Evolutionary conservation across 2,797 vertebrate genomes (phyloP), one percentile per base, ranked within the genome.

Genomic region (Protosalanx chinensis): DNA sequence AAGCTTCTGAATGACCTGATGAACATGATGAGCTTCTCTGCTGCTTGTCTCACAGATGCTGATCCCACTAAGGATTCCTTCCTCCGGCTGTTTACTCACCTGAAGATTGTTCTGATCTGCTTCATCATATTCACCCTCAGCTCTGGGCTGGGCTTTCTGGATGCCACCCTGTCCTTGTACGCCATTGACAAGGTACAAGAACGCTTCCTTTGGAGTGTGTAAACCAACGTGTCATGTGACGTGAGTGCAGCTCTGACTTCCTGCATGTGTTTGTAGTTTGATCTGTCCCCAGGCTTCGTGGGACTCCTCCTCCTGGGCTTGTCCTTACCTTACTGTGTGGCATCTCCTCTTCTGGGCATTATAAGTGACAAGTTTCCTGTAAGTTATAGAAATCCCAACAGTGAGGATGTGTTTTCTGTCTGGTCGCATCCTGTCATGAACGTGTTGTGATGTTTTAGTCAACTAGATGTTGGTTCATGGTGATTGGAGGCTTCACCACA

Each of bases 101-200:
- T 87, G 0, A 96, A 97, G 90, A 80, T 97, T 4, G 2, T 93
- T 16, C 41, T 98, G 8, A 86, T 98, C 60, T 93, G 93, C 84
- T 88, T 94, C 4, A 78, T 85, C 56, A 80, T 96, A 61, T 94
- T 94, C 86, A 95, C 94, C 0, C 61, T 97, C 0, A 97, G 96
- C 72, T 84, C 94, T 0, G 93, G 94, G 70, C 81, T 99, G 59
- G 93, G 94, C 51, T 97, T 98, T 88, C 84, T 98, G 65, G 97
- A 98, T 72, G 93, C 96, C 7, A 97, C 94, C 0, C 87, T 99
- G 86, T 97, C 98, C n/a, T 89, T 98, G 0, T 98, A 95, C 85
- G 92, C 96, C 23, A 86, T 94, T 32, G 69, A 95, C 61, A 95
- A 87, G 89, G 97, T 98, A 85, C 51, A 56, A 56, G 18, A 70